These are phyloP conservation scores for Diglossa cyanea DNA, from an alignment of 2,797 vertebrate genomes.

Conservation along the genomic window DNA sequence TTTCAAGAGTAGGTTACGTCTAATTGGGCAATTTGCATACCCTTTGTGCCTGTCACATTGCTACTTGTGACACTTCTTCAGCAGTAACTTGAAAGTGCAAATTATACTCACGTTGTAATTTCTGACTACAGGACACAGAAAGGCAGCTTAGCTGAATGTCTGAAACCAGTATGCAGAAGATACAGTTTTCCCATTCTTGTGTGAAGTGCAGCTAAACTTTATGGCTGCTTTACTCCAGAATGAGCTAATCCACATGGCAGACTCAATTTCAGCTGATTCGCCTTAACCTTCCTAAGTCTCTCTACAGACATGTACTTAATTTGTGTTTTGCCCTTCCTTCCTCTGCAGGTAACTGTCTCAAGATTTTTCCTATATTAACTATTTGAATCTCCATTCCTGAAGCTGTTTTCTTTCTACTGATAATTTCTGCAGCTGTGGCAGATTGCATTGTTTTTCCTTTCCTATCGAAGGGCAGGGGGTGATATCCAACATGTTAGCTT, in stretches of 20 bases:
- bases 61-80: conserved; percentile 27
- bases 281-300: not conserved
- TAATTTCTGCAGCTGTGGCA: conserved; percentile 35
- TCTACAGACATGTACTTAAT: not conserved
- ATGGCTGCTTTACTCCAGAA: not conserved
- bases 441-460: conserved; percentile 27
- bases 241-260: not conserved
- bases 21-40: conserved; percentile 67
- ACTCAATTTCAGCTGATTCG: not conserved
- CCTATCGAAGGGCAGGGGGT: not conserved
- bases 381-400: not conserved
- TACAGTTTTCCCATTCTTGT: not conserved
- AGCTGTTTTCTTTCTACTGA: not conserved
- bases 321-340: conserved; percentile 19
- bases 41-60: conserved; percentile 12
- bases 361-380: not conserved
- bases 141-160: not conserved
- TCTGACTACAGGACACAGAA: not conserved
- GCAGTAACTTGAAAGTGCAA: conserved; percentile 27
- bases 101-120: not conserved
- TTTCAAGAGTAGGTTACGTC: not conserved
- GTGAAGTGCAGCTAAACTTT: not conserved
- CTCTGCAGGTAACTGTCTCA: not conserved
- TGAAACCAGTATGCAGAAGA: not conserved
- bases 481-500: not conserved